Conservation (phyloP, 2,888 invertebrate genomes). For the Mythimna lalbum region DNA sequence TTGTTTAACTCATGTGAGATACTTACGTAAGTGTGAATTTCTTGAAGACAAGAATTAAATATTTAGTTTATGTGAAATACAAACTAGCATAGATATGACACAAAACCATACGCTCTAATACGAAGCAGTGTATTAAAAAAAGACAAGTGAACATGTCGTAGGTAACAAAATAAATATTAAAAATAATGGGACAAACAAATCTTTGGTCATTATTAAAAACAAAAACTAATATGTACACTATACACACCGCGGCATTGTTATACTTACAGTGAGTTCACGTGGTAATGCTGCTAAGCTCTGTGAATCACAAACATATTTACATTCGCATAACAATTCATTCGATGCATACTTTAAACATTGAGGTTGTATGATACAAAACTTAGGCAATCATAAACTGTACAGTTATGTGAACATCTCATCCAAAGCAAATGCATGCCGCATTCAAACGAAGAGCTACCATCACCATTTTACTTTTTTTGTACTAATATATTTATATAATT, state of each 20-base stretch:
- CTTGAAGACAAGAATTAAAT: constrained; percentile 13
- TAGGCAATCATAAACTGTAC: constrained; percentile 63
- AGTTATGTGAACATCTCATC: constrained; percentile 60
- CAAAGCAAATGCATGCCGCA: constrained; percentile 68
- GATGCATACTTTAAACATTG: constrained; percentile 59
- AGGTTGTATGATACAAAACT: constrained; percentile 71
- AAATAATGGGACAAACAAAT: constrained; percentile 13
- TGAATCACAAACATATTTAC: constrained; percentile 91
- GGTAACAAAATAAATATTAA: constrained; percentile 6
- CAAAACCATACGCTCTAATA: constrained; percentile 22
- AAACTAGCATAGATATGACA: constrained; percentile 22
- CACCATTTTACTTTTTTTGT: constrained; percentile 33
- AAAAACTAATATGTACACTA: constrained; percentile 38
- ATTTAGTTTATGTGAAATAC: constrained; percentile 24
- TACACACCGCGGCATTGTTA: constrained; percentile 64
- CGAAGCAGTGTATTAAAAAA: constrained; percentile 41
- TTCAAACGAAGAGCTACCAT: constrained; percentile 52
- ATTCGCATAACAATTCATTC: constrained; percentile 76
- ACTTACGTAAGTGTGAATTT: constrained; percentile 48
- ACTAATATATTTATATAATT: too few species aligned
- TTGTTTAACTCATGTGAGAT: constrained; percentile 25
- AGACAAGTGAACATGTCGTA: constrained; percentile 14
- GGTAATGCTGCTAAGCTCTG: constrained; percentile 96
- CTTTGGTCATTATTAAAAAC: constrained; percentile 1
- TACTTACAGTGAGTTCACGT: constrained; percentile 95